These are phyloP conservation scores for Antedon mediterranea DNA, from an alignment of 53 echinoderm and acorn worm genomes.

Conservation along the genomic window DNA sequence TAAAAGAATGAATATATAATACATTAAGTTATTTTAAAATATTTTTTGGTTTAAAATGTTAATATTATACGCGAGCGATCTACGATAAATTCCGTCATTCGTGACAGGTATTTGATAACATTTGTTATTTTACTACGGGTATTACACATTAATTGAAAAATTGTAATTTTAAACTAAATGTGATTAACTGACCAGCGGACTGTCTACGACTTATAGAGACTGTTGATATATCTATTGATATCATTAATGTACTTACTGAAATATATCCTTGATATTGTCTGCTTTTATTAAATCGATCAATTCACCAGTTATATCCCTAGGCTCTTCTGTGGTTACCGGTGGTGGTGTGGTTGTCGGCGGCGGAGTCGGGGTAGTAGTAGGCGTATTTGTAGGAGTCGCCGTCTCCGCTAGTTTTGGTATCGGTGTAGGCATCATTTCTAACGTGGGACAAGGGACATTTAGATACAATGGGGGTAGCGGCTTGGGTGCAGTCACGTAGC, in stretches of 20 bases:
- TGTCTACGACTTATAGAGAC: too few species aligned
- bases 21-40: too few species aligned
- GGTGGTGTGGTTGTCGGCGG: not conserved
- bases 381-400: not conserved
- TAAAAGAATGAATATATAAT: too few species aligned
- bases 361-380: not conserved
- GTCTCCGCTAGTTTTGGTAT: not conserved
- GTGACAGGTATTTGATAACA: too few species aligned
- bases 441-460: not conserved
- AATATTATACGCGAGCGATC: too few species aligned
- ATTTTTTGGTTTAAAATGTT: too few species aligned
- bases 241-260: not conserved
- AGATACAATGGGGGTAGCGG: not conserved
- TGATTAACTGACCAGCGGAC: too few species aligned
- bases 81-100: too few species aligned
- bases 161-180: too few species aligned
- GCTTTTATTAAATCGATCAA: not conserved
- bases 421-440: not conserved
- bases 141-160: too few species aligned
- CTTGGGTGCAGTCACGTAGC: not conserved
- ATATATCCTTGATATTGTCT: not conserved
- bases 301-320: not conserved
- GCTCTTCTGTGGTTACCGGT: not conserved
- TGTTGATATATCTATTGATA: too few species aligned
- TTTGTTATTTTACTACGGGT: too few species aligned